These are phyloP conservation scores for Connochaetes taurinus DNA, from an alignment of 2,113 vertebrate species.

Conservation along the genomic window DNA sequence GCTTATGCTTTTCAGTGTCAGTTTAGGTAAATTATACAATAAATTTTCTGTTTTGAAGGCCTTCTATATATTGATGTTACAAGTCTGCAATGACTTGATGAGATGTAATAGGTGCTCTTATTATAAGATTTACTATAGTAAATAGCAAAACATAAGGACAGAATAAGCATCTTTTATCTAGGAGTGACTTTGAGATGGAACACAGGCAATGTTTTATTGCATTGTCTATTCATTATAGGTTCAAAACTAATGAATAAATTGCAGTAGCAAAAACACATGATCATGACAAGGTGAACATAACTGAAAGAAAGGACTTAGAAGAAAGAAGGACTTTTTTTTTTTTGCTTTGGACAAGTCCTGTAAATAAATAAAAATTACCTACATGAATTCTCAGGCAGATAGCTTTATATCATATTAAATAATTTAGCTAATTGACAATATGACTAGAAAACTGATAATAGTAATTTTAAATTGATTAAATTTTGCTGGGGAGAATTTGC, in stretches of 20 bases:
- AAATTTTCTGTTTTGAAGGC: background rate
- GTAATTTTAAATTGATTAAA: slow-evolving; percentile 19
- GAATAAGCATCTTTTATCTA: background rate
- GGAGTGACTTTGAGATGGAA: background rate
- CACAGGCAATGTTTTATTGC: background rate
- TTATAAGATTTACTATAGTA: background rate
- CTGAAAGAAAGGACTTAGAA: background rate
- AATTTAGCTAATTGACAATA: slow-evolving; percentile 4
- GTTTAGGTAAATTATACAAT: background rate
- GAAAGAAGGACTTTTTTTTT: background rate
- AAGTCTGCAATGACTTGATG: background rate
- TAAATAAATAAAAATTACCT: slow-evolving; percentile 2
- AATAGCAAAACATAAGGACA: background rate
- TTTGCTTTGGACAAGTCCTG: background rate
- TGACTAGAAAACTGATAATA: background rate
- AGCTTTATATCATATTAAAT: slow-evolving; percentile 8
- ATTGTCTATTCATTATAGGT: background rate
- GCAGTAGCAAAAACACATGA: background rate
- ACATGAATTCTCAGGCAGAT: background rate
- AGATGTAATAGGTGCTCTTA: background rate
- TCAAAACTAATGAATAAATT: background rate
- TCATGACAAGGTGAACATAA: background rate
- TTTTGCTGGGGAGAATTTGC: background rate
- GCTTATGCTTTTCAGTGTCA: background rate
- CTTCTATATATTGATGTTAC: background rate